Evolutionary conservation across 2,888 invertebrate species (phyloP).

Genomic region (Smittia aterrima): DNA sequence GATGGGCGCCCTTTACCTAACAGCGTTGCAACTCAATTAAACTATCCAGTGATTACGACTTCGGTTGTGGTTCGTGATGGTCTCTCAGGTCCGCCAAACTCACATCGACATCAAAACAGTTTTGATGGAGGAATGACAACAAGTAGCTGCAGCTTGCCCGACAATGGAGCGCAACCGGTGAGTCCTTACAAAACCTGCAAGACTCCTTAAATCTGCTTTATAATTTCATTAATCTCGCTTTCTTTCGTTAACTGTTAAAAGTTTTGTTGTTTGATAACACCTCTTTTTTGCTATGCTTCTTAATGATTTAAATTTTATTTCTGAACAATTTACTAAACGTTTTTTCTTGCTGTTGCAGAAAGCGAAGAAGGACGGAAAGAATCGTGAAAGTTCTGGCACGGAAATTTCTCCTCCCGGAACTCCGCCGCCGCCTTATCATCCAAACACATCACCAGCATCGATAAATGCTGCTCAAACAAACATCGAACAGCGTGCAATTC

Average conservation of each 20-base stretch:
- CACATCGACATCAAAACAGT: background rate
- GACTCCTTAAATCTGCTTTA: background rate
- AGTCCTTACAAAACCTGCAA: background rate
- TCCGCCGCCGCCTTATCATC: constrained; percentile 80
- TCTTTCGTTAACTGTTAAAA: too few relatives aligned
- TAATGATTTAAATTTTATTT: too few relatives aligned
- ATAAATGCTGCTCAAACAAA: constrained; percentile 51
- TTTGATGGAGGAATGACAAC: constrained; percentile 41
- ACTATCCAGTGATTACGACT: constrained; percentile 54
- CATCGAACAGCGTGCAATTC: constrained; percentile 70
- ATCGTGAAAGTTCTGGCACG: constrained; percentile 15
- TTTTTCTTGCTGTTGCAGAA: constrained; percentile 3
- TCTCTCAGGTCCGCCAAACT: constrained; percentile 50
- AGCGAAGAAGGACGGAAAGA: constrained; percentile 4
- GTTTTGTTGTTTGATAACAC: too few relatives aligned
- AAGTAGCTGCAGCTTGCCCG: constrained; percentile 44
- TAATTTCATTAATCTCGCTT: background rate
- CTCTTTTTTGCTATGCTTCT: too few relatives aligned
- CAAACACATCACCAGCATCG: constrained; percentile 43
- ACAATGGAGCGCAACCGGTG: background rate
- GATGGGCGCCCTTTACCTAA: constrained; percentile 49
- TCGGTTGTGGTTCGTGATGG: constrained; percentile 53
- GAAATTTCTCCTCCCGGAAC: constrained; percentile 75
- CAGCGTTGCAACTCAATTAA: constrained; percentile 52
- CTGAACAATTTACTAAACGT: too few relatives aligned